Percentiles rank a stretch among this genome's conserved stretches.
Evolutionary conservation across 2,888 invertebrate genomes (phyloP).

Genomic region (Perizoma affinitatum): DNA sequence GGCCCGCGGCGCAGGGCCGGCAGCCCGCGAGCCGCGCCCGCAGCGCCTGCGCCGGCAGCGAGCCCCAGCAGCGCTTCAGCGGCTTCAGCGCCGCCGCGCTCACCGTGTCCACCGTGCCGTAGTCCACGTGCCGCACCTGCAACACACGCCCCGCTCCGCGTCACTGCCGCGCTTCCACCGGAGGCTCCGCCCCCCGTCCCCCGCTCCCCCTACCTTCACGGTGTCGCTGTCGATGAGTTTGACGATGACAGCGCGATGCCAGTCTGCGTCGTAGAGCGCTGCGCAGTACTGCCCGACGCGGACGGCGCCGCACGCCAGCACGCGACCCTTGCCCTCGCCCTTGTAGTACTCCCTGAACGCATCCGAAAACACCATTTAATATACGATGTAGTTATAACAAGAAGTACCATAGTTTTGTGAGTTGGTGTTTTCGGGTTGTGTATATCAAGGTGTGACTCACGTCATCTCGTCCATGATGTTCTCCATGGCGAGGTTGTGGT

Average conservation of each 20-base stretch:
- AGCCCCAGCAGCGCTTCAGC: slow-evolving; percentile 66
- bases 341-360: slow-evolving; percentile 59
- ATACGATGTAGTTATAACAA: too few species aligned
- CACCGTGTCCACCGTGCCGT: slow-evolving; percentile 79
- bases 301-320: slow-evolving; percentile 62
- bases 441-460: slow-evolving; percentile 48
- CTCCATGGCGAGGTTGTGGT: slow-evolving; percentile 65
- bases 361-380: too few species aligned
- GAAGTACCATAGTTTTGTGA: too few species aligned
- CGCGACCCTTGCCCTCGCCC: slow-evolving; percentile 48
- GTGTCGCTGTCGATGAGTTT: slow-evolving; percentile 63
- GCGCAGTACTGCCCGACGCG: slow-evolving; percentile 78
- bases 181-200: too few species aligned
- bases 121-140: slow-evolving; percentile 84
- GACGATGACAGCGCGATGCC: slow-evolving; percentile 80
- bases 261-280: slow-evolving; percentile 72
- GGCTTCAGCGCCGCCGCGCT: slow-evolving; percentile 50
- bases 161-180: too few species aligned
- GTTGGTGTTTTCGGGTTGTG: too few species aligned
- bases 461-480: slow-evolving; percentile 80
- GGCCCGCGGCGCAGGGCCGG: slow-evolving; percentile 64
- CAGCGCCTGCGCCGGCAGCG: slow-evolving; percentile 78
- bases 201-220: slow-evolving; percentile 62
- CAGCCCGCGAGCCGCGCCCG: slow-evolving; percentile 77
- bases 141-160: slow-evolving; percentile 11